Base-by-base conservation (phyloP, 2,888 invertebrate species). In the Drosophila monieri region DNA sequence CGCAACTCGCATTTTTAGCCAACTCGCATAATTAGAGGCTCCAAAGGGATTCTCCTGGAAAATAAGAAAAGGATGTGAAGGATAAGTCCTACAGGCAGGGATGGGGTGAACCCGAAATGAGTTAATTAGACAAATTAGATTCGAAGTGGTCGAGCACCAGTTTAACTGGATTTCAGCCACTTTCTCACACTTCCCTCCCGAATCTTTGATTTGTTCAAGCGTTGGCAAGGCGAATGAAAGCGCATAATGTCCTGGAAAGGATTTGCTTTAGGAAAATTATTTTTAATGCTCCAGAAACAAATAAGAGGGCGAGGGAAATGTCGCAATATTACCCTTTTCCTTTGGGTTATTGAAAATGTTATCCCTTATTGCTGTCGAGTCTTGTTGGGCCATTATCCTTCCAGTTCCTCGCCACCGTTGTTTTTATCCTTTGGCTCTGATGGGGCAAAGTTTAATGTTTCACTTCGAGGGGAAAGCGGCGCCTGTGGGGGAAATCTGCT, bases 61-160 rank as follows among this genome's bases (percentile, higher is more conserved):
- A 30, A 32, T 6, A 10, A 49, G 47, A 18, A 25, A n/a, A 30
- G 32, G 27, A 5, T 8, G 47, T 1, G 1, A 21, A 30, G 47
- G 10, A 2, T 9, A 12, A 30, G 47, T 8, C 9, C 21, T 21
- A 46, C 15, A 3, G 23, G 14, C 21, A 1, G 27, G n/a, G 6
- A 30, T 14, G 39, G 39, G 12, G 27, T 37, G 8, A 41, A 30
- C 46, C 32, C 43, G 25, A 47, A 54, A 58, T 74, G 57, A 73
- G 51, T 74, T 74, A 74, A 73, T 73, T 68, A 73, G 61, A 46
- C 25, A 35, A 73, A 72, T 51, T 51, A 25, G 18, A 37, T 69
- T 39, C 37, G 27, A 4, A 39, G n/a, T 46, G 30, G n/a, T 1
- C 18, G 18, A 27, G 27, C 1, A 6, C 12, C 27, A 41, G 30